These are phyloP conservation scores for Aphidius ervi DNA, from an alignment of 1,140 invertebrate species.

Conservation along the genomic window DNA sequence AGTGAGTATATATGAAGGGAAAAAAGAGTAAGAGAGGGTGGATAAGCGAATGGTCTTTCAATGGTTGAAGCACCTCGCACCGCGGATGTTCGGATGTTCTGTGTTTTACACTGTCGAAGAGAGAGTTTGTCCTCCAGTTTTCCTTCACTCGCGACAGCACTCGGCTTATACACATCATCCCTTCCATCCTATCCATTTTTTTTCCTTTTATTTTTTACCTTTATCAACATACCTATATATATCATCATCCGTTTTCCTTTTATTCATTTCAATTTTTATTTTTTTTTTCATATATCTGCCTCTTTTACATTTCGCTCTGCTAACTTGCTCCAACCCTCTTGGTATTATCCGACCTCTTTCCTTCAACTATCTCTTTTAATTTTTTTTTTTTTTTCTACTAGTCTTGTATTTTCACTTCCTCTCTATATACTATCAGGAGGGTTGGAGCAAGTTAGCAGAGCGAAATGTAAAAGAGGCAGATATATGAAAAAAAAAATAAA, in stretches of 20 bases:
- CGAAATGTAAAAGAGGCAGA: background rate
- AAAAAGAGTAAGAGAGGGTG: slow-evolving; percentile 9
- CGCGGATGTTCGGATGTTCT: slow-evolving; percentile 31
- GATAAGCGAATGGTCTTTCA: slow-evolving; percentile 30
- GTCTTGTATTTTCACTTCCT: slow-evolving; percentile 18
- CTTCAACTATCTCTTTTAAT: slow-evolving; percentile 23
- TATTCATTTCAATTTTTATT: slow-evolving; percentile 6
- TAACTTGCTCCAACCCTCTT: slow-evolving; percentile 26
- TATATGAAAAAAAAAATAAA: slow-evolving; percentile 15
- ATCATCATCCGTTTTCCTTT: too few species aligned
- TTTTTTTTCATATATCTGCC: slow-evolving; percentile 10
- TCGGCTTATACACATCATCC: slow-evolving; percentile 20
- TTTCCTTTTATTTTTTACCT: slow-evolving; percentile 10
- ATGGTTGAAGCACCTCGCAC: slow-evolving; percentile 33
- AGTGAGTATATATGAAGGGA: slow-evolving; percentile 3
- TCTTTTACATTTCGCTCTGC: background rate
- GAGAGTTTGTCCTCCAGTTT: slow-evolving; percentile 40
- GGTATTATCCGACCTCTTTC: slow-evolving; percentile 12
- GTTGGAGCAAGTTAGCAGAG: slow-evolving; percentile 22
- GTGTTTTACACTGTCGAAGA: slow-evolving; percentile 42
- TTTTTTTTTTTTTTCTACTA: slow-evolving; percentile 20
- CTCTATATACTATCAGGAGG: background rate
- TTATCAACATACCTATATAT: background rate
- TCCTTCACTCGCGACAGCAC: slow-evolving; percentile 11
- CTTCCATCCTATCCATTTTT: slow-evolving; percentile 14